A percentile compares a stretch with the other conserved stretches of the same genome.
Evolutionary conservation across 2,888 invertebrate genomes (phyloP).

Genomic region (Dichetophora obliterata): DNA sequence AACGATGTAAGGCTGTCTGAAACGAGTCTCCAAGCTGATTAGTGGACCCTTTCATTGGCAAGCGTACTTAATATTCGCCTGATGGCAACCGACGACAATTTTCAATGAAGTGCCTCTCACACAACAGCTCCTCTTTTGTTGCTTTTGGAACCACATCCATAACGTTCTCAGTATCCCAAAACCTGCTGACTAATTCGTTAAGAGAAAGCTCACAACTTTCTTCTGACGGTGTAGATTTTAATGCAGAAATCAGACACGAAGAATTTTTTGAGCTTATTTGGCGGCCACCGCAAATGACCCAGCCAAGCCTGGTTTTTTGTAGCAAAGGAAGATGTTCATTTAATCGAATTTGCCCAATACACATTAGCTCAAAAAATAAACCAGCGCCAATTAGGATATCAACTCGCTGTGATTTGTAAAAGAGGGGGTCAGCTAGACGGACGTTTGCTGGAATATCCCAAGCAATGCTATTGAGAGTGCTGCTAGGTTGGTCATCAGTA

Average conservation of each 20-base stretch:
- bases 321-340: slow-evolving; percentile 10
- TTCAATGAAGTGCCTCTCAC: slow-evolving; percentile 41
- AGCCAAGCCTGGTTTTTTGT: slow-evolving; percentile 37
- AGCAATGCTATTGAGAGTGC: not conserved
- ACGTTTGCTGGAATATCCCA: slow-evolving; percentile 15
- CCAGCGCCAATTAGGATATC: too few species aligned
- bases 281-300: slow-evolving; percentile 31
- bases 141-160: not conserved
- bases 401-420: slow-evolving; percentile 8
- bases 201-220: not conserved
- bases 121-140: slow-evolving; percentile 36
- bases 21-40: slow-evolving; percentile 32
- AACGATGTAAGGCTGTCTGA: not conserved
- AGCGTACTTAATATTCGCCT: slow-evolving; percentile 42
- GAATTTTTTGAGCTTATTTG: not conserved
- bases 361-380: too few species aligned
- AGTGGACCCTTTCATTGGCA: slow-evolving; percentile 34
- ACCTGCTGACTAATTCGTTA: slow-evolving; percentile 23
- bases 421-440: slow-evolving; percentile 26
- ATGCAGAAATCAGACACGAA: not conserved
- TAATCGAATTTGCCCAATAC: slow-evolving; percentile 30
- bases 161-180: slow-evolving; percentile 37
- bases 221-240: not conserved
- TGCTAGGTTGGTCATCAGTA: not conserved
- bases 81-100: slow-evolving; percentile 31